These are phyloP conservation scores for Chrysochloris asiatica DNA, from an alignment of 2,113 vertebrate genomes.

Conservation along the genomic window DNA sequence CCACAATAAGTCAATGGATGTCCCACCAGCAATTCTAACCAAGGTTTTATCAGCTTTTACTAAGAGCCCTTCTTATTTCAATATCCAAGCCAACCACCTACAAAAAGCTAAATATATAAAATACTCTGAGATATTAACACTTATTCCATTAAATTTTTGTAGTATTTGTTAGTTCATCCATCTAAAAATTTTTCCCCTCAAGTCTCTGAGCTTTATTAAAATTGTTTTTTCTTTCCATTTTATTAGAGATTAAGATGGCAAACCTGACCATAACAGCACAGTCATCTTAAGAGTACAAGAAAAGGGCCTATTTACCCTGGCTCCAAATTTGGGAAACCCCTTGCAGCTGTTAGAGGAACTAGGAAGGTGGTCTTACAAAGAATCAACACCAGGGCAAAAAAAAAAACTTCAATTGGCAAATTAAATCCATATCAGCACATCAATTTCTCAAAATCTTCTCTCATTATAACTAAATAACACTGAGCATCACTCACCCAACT, in stretches of 20 bases:
- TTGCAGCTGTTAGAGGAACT: conserved; percentile 13
- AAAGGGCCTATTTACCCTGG: neutral
- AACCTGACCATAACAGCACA: conserved; percentile 33
- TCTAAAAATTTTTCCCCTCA: conserved; percentile 27
- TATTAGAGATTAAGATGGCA: conserved; percentile 34
- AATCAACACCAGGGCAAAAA: conserved; percentile 36
- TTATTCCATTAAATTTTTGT: conserved; percentile 46
- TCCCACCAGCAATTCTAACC: neutral
- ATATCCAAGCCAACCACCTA: conserved; percentile 18
- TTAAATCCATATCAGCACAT: neutral
- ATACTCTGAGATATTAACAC: conserved; percentile 41
- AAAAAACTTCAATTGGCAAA: conserved; percentile 51
- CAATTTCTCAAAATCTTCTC: neutral
- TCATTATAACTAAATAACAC: conserved; percentile 23
- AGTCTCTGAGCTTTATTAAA: conserved; percentile 40
- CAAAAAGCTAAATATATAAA: conserved; percentile 36
- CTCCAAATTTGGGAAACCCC: conserved; percentile 12
- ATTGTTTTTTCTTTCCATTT: conserved; percentile 25
- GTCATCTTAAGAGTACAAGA: conserved; percentile 30
- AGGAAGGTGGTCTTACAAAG: conserved; percentile 41
- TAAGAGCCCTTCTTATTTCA: conserved; percentile 23
- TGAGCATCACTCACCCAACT: neutral
- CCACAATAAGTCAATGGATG: neutral
- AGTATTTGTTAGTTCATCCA: conserved; percentile 34
- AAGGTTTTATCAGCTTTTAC: neutral